Base-by-base conservation (phyloP, 2,888 invertebrate genomes). In the Cantharis flavilabris region DNA sequence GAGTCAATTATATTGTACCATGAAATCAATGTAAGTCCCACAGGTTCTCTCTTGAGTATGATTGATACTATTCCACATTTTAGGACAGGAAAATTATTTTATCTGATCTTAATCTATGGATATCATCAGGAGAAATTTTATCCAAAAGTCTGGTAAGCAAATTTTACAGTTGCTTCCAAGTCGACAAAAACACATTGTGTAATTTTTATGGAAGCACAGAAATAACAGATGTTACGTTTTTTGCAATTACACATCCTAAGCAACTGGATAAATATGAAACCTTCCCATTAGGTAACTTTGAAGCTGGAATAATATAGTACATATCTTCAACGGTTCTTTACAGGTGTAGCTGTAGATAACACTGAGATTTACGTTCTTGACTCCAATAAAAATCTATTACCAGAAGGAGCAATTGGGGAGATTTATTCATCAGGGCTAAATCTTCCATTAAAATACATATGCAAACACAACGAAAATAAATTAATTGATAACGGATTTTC, bases 121-220 rank as follows among this genome's bases (percentile, higher is more conserved):
- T 97, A n/a, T 96, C 96, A 84, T 97, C 96, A 1, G 97, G 97
- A 0, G 97, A 97, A 87, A 92, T 94, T 0, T 90, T 97, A 0
- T 90, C 93, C n/a, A 90, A 92, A 7, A 90, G 93, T 0, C 87
- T 96, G 62, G 94, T 94, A 0, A 89, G 91, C 28, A 92, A 94
- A 83, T 97, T 97, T 89, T 96, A 95, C 86, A 89, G 91, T 28
- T 91, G 93, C 80, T 96, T 96, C 80, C 89, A 91, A 16, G 91
- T 91, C 75, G 90, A 91, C 11, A 88, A 89, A 0, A 93, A 94
- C 79, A 90, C 90, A 13, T 88, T 97, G 64, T 95, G 95, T 72
- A 97, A 97, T 86, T 96, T 97, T 85, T 97, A 97, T 84, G 97
- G 97, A 0, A 96, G 96, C 81, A 97, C 97, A 0, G 97, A 97